Evolutionary conservation across 2,113 vertebrate genomes (phyloP), one percentile per base, ranked within the genome.

Genomic region (Cottus gobio): DNA sequence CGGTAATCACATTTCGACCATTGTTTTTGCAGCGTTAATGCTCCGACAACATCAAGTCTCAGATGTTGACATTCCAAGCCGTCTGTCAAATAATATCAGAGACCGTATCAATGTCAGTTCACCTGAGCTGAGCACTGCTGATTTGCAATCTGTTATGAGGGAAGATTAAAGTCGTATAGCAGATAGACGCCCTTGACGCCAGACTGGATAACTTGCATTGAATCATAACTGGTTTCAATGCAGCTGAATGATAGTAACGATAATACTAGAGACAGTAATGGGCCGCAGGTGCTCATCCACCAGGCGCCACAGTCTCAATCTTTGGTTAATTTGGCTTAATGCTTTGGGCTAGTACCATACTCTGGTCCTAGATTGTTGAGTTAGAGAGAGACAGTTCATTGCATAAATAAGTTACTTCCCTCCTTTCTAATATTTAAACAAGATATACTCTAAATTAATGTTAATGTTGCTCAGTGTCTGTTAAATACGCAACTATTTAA

Each of bases 1-100:
- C 57, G 1, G 66, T 83, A 83, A 84, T 89, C 68, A 84, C 77
- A 70, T 78, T 77, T 72, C 81, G 79, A 90, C 68, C 58, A 15
- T 52, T 78, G 46, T 76, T 66, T 28, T 79, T 84, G 56, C 54
- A 69, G 75, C 71, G 16, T 77, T 86, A 88, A 82, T 57, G 20
- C 31, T 42, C 30, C 39, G 54, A 79, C 8, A 15, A 75, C 37
- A 77, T 20, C 28, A 75, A 70, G 69, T 50, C 72, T 73, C 66
- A 62, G 60, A 72, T 48, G 81, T 67, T 58, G 54, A 73, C 60
- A 80, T 82, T 86, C 66, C 26, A 70, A 88, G 64, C 71, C 61
- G 46, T 87, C 50, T 87, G 76, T 71, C 68, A 74, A 85, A 63
- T 39, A 64, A 79, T 77, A 84, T 80, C 36, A 26, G 44, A 60